Percentiles rank a stretch among this genome's conserved stretches.
These are phyloP conservation scores for Sylvilagus floridanus DNA, from an alignment of 2,797 vertebrate genomes.

Conservation along the genomic window DNA sequence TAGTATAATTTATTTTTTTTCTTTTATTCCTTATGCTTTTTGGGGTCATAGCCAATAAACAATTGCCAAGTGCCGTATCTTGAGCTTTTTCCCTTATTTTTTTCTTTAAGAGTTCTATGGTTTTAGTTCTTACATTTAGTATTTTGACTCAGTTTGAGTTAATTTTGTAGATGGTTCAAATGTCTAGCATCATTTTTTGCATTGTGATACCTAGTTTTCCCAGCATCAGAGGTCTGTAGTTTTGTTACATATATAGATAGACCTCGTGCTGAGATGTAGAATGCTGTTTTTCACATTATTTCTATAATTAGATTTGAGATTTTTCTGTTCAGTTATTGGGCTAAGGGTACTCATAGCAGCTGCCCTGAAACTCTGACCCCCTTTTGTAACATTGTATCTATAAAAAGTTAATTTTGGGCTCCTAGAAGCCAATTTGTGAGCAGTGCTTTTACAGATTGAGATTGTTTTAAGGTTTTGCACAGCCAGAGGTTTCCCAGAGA, in stretches of 20 bases:
- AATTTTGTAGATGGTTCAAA: neutral
- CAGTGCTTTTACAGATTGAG: neutral
- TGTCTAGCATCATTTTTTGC: neutral
- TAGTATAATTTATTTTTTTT: no score
- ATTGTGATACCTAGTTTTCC: neutral
- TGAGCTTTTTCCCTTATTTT: no score
- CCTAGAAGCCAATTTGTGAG: neutral
- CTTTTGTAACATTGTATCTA: no score
- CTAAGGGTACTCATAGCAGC: no score
- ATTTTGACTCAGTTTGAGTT: conserved; percentile 1
- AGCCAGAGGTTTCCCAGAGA: neutral
- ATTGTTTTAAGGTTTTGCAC: conserved; percentile 7
- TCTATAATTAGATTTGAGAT: no score
- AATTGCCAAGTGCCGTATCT: no score
- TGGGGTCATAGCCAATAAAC: no score
- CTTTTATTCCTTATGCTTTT: no score
- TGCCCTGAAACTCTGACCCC: no score
- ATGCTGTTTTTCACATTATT: neutral
- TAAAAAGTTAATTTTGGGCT: neutral
- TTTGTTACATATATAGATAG: neutral
- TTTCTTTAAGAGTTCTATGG: no score
- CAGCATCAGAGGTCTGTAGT: neutral
- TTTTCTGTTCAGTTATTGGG: no score
- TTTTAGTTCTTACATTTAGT: no score
- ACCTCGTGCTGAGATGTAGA: neutral